These are phyloP conservation scores for Prenolepis imparis DNA, from an alignment of 2,888 invertebrate species.

Conservation along the genomic window DNA sequence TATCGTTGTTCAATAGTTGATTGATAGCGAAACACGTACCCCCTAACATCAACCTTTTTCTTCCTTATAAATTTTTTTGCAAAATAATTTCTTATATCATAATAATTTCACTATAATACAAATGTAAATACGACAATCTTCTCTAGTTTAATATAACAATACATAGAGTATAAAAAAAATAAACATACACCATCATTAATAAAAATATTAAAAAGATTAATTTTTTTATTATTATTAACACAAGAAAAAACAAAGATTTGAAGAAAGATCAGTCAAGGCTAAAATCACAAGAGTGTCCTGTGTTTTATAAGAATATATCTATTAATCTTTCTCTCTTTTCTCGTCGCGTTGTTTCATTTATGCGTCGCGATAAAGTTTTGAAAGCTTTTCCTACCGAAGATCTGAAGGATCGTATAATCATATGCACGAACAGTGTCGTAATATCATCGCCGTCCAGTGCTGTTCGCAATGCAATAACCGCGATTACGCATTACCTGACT, in stretches of 20 bases:
- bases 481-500: slow-evolving; percentile 60
- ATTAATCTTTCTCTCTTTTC: background rate
- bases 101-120: background rate
- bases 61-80: background rate
- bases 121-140: background rate
- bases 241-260: background rate
- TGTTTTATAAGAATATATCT: background rate
- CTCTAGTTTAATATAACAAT: no score
- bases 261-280: background rate
- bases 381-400: slow-evolving; percentile 22
- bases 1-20: slow-evolving; percentile 52
- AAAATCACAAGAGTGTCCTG: background rate
- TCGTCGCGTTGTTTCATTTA: background rate
- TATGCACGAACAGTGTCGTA: slow-evolving; percentile 56
- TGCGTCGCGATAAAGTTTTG: background rate
- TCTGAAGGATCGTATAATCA: background rate
- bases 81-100: background rate
- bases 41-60: background rate
- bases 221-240: background rate
- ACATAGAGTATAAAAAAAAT: no score
- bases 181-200: background rate
- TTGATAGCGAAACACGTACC: slow-evolving; percentile 3
- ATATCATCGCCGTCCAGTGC: slow-evolving; percentile 28
- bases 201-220: background rate
- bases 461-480: slow-evolving; percentile 60